Conservation (phyloP, 2,888 invertebrate genomes). For the Bellardia pandia region DNA sequence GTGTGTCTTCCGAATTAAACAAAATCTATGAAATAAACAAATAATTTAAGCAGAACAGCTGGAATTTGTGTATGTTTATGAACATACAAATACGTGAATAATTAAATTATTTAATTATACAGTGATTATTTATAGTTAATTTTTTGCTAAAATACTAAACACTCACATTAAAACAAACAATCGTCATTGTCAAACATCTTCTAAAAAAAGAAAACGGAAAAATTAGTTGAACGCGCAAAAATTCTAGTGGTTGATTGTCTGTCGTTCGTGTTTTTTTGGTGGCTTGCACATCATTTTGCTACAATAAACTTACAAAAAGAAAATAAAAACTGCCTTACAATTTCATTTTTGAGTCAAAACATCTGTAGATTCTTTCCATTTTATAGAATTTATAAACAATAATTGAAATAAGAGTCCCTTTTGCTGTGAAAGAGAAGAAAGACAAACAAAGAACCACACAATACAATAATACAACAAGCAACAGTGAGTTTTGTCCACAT, state of each 20-base stretch:
- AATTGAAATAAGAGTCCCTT: slow-evolving; percentile 14
- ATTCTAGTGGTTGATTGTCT: slow-evolving; percentile 16
- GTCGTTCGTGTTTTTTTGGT: background rate
- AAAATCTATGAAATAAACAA: slow-evolving; percentile 13
- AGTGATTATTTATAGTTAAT: background rate
- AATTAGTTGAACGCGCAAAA: slow-evolving; percentile 26
- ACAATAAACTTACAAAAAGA: background rate
- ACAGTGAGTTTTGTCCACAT: background rate
- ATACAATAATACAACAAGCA: slow-evolving; percentile 11
- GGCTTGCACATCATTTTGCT: background rate
- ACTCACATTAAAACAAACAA: background rate
- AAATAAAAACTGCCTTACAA: slow-evolving; percentile 43
- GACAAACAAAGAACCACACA: slow-evolving; percentile 4
- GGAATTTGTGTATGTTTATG: background rate
- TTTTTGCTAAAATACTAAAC: background rate
- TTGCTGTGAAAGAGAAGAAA: slow-evolving; percentile 1
- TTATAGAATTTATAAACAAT: background rate
- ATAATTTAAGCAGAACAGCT: slow-evolving; percentile 40
- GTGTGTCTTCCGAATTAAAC: background rate
- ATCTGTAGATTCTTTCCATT: background rate
- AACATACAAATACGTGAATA: background rate
- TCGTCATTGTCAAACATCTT: background rate
- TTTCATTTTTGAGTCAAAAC: slow-evolving; percentile 41
- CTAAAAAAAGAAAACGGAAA: slow-evolving; percentile 5
- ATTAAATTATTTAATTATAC: slow-evolving; percentile 3